Base-by-base conservation (phyloP, 2,113 vertebrate genomes). In the Ceyx melanurus region DNA sequence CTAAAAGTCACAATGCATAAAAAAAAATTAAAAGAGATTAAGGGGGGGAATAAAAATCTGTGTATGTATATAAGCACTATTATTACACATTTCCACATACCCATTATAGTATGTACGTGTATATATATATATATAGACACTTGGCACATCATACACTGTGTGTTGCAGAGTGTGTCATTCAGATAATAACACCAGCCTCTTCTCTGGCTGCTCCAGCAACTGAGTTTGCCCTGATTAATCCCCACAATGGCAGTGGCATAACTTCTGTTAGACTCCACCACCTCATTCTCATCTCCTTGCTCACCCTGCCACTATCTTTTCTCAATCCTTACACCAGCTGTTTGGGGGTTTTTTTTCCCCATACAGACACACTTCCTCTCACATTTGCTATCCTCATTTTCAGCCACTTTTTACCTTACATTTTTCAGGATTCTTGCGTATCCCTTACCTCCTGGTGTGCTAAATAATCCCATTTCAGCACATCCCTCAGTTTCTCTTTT, bases 111-210 rank as follows among this genome's bases (percentile, higher is more conserved):
- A 37, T 37, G 37, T 37, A 37, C 37, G 37, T 37, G 37, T 37
- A 9, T 37, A 37, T 37, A 28, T 5, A 26, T 4, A 7, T 0
- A 43, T 10, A 67, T 6, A 66, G 2, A n/a, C 23, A n/a, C 26
- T 3, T 10, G 57, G 46, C 57, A 83, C 35, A 8, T 29, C 28
- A 50, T 5, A 22, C 19, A 43, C 23, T 50, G 2, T 13, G 6
- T 9, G 16, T n/a, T 50, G 16, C 67, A 5, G 6, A 2, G 5
- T 12, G 22, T 25, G 33, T 33, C 72, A 26, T n/a, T 37, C 18
- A 57, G 48, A 35, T 17, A 35, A 43, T 4, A 25, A 37, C 1
- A 19, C 22, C 50, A 40, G 54, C 21, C 67, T 25, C 22, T 58
- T 22, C 54, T 76, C 57, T 15, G 37, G 53, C n/a, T 84, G 53